These are phyloP conservation scores for Yasuhikotakia modesta DNA, from an alignment of 2,797 vertebrate genomes.

Conservation along the genomic window DNA sequence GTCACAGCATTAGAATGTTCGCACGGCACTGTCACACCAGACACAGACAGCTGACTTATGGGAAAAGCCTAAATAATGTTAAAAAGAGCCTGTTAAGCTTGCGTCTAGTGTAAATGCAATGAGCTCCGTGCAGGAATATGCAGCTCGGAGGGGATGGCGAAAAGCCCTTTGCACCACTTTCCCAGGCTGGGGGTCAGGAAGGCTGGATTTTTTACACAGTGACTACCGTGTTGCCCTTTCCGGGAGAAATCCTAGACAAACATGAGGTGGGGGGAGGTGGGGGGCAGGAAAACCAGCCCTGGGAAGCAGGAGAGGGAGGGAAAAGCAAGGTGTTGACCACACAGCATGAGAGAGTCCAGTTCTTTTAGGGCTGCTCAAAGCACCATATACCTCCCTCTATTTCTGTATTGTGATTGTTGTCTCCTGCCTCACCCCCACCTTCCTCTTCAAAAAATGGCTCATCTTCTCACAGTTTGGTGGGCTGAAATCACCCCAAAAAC, in stretches of 20 bases:
- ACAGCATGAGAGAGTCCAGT: constrained; percentile 68
- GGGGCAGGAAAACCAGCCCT: constrained; percentile 64
- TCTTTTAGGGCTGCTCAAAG: constrained; percentile 61
- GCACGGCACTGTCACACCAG: neutral
- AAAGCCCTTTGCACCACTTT: constrained; percentile 71
- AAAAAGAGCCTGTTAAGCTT: neutral
- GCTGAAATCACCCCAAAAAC: constrained; percentile 69
- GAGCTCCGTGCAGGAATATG: constrained; percentile 41
- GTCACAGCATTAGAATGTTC: constrained; percentile 9
- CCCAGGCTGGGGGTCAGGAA: constrained; percentile 79
- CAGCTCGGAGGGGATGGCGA: constrained; percentile 49
- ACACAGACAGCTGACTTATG: constrained; percentile 1
- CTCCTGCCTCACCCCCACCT: constrained; percentile 47
- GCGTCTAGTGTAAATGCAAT: neutral
- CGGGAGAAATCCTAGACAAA: constrained; percentile 67
- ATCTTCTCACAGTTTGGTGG: constrained; percentile 63
- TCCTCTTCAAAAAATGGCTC: constrained; percentile 50
- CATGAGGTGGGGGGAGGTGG: constrained; percentile 43
- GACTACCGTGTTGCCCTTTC: constrained; percentile 75
- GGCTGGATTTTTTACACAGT: constrained; percentile 79
- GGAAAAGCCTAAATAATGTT: constrained; percentile 24
- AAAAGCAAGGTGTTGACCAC: constrained; percentile 60
- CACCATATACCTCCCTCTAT: constrained; percentile 58
- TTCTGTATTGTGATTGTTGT: constrained; percentile 58
- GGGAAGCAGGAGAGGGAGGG: constrained; percentile 56